phyloP scores from a whole-genome alignment of 2,888 invertebrate genomes.

The Chaetogeoica ovagalla region DNA sequence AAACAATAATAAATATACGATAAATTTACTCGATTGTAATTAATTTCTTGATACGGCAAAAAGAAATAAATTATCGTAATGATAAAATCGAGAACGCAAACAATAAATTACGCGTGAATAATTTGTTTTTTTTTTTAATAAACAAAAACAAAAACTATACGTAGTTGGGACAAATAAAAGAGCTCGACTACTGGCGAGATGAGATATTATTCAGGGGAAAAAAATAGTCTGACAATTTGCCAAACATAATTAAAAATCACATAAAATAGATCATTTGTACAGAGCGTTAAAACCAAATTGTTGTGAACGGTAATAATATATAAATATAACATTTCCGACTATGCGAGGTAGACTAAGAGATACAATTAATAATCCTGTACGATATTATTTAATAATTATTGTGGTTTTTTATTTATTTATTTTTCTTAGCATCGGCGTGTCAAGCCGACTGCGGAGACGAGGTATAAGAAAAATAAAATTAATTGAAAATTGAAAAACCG shows the following conservation, averaged over 20 bases:
- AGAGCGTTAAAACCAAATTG: background rate
- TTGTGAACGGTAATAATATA: background rate
- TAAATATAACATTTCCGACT: too few species aligned
- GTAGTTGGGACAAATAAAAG: background rate
- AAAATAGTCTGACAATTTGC: background rate
- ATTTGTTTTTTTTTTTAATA: background rate
- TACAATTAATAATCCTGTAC: too few species aligned
- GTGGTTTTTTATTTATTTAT: too few species aligned
- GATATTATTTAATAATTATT: too few species aligned
- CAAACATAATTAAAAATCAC: constrained; percentile 13
- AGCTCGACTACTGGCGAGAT: background rate
- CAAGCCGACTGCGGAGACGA: too few species aligned
- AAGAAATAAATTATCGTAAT: background rate
- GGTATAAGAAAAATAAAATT: too few species aligned
- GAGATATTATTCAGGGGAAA: constrained; percentile 3
- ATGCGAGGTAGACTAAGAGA: too few species aligned
- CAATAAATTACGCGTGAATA: background rate
- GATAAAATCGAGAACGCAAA: background rate
- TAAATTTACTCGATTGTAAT: background rate
- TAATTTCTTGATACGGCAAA: background rate
- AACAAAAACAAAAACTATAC: background rate
- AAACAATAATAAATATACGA: background rate
- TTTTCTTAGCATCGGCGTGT: too few species aligned
- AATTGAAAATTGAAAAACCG: too few species aligned
- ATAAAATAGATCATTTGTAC: background rate